Evolutionary conservation across 2,888 invertebrate species (phyloP), one percentile per base, ranked within the genome.

Genomic region (Cantharis rufa): DNA sequence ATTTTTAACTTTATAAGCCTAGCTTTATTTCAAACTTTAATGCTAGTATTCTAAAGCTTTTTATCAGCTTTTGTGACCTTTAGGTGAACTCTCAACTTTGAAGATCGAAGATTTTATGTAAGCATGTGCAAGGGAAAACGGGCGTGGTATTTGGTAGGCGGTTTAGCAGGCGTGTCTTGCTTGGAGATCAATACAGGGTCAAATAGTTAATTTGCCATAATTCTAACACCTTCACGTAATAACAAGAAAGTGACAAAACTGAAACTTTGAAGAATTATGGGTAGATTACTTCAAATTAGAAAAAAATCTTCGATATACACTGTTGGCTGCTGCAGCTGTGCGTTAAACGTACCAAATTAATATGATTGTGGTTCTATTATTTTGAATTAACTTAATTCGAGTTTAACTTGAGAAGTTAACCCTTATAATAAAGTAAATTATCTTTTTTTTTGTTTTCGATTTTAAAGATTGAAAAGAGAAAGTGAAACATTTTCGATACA

Each of bases 131-230:
- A 78, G 78, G 78, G 78, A 75, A 75, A 80, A 75, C 77, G 79
- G 84, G 84, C 84, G 84, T 82, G 82, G 79, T 81, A 76, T 78
- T 78, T 71, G 72, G 82, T 78, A 82, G 83, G 82, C 81, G 83
- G 77, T 78, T 81, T 82, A 73, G 78, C 80, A 81, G 81, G 82
- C 78, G 82, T 81, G 82, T 76, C 81, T 71, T 76, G 62, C 69
- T 75, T 70, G 64, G 75, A 81, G 83, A 84, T 84, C 84, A 84
- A 84, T 84, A 84, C 82, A 75, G 80, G 80, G 66, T 72, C 78
- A 72, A 74, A 69, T 78, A 73, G 48, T 78, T 78, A 69, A 74
- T 75, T 66, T 74, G 28, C 61, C 28, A 74, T 72, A 69, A 72
- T 77, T 69, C 71, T 69, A 71, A 64, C 69, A 27, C 66, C 71